phyloP scores from a whole-genome alignment of 2,797 vertebrate genomes.

The Streptopelia turtur region DNA sequence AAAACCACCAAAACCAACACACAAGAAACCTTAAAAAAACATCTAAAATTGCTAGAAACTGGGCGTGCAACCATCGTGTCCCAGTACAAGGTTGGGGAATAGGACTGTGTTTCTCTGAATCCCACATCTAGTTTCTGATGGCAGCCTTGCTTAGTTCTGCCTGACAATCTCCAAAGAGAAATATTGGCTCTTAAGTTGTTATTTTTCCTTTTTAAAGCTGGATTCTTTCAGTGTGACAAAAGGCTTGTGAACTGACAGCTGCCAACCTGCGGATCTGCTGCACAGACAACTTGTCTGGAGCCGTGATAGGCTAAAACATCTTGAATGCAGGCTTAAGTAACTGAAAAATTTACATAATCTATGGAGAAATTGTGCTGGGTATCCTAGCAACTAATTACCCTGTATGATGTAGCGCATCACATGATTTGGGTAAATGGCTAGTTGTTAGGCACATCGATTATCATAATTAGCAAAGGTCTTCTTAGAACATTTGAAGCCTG shows the following conservation, averaged over 20 bases:
- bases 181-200: background rate
- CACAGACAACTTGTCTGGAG: background rate
- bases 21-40: background rate
- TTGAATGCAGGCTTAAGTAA: background rate
- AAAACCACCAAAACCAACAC: background rate
- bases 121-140: background rate
- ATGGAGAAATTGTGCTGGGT: background rate
- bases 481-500: background rate
- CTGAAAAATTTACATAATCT: constrained; percentile 20
- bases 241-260: background rate
- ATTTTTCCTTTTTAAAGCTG: background rate
- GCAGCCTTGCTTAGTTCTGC: background rate
- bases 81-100: background rate
- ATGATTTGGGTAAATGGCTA: background rate
- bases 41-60: background rate
- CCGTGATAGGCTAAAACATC: background rate
- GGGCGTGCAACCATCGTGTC: background rate
- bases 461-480: background rate
- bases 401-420: background rate
- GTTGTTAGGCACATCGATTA: background rate
- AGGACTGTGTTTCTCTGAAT: background rate
- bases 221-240: background rate
- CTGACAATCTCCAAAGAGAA: background rate
- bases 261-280: background rate
- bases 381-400: constrained; percentile 22